phyloP scores from a whole-genome alignment of 2,797 vertebrate species.

The Poecile montanus region DNA sequence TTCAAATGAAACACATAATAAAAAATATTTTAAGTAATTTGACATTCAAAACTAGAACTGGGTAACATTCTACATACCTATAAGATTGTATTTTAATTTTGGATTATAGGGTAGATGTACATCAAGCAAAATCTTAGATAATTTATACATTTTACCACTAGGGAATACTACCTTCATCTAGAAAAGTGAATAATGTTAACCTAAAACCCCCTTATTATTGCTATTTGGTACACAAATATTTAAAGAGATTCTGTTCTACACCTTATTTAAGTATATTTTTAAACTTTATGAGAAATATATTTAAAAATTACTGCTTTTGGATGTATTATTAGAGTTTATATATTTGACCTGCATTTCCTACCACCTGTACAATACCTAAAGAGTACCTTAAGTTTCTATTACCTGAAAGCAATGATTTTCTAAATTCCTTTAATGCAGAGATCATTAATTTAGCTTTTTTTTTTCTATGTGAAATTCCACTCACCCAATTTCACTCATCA shows the following conservation, averaged over 20 bases:
- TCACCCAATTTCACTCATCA: neutral
- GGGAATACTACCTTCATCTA: neutral
- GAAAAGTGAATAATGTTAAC: neutral
- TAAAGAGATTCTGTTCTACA: neutral
- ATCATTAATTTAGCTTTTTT: neutral
- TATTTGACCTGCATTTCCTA: neutral
- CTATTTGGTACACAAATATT: neutral
- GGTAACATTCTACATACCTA: neutral
- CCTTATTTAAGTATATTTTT: neutral
- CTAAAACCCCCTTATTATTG: neutral
- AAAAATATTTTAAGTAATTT: neutral
- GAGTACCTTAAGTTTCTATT: neutral
- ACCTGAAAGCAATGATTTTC: neutral
- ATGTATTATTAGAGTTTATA: neutral
- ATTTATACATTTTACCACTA: neutral
- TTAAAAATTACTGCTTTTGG: neutral
- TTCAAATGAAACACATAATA: conserved; percentile 28
- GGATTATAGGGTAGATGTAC: neutral
- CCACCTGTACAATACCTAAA: neutral
- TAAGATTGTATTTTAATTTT: neutral
- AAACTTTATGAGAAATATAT: neutral
- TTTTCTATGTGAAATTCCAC: neutral
- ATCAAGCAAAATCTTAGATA: neutral
- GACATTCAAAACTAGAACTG: neutral
- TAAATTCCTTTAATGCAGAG: neutral